Evolutionary conservation across 2,113 vertebrate species (phyloP).

Genomic region (Xenopus tropicalis): DNA sequence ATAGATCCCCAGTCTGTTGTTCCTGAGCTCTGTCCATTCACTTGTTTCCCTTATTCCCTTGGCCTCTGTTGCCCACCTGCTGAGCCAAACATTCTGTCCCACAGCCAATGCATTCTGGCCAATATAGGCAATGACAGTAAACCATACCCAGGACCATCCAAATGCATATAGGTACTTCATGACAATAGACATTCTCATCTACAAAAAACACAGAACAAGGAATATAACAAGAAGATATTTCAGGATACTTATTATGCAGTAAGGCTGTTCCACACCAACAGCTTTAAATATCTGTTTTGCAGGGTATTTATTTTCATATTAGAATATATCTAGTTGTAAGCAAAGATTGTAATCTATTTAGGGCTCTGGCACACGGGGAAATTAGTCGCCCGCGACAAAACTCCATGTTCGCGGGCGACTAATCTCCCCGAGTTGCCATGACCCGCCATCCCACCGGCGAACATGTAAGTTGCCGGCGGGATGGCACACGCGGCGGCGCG

Average conservation of each 20-base stretch:
- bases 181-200: slow-evolving; percentile 55
- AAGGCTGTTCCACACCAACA: not conserved
- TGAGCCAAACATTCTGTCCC: slow-evolving; percentile 62
- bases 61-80: slow-evolving; percentile 55
- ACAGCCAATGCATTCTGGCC: slow-evolving; percentile 56
- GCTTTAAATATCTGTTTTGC: too few species aligned
- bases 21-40: slow-evolving; percentile 57
- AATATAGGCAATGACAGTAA: slow-evolving; percentile 48
- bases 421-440: too few species aligned
- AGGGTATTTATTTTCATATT: too few species aligned
- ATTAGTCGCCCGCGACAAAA: too few species aligned
- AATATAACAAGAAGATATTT: not conserved
- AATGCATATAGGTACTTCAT: slow-evolving; percentile 59
- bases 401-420: too few species aligned
- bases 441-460: too few species aligned
- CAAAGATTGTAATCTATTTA: too few species aligned
- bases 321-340: too few species aligned
- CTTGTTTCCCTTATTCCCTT: slow-evolving; percentile 50
- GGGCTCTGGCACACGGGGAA: too few species aligned
- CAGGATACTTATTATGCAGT: not conserved
- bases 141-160: slow-evolving; percentile 52
- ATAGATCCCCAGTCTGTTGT: slow-evolving; percentile 55
- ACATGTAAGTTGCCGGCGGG: too few species aligned
- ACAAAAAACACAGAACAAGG: slow-evolving; percentile 18
- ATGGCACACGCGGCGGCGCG: too few species aligned